Conservation (phyloP, 2,888 invertebrate species). For the Clepsis dumicolana region DNA sequence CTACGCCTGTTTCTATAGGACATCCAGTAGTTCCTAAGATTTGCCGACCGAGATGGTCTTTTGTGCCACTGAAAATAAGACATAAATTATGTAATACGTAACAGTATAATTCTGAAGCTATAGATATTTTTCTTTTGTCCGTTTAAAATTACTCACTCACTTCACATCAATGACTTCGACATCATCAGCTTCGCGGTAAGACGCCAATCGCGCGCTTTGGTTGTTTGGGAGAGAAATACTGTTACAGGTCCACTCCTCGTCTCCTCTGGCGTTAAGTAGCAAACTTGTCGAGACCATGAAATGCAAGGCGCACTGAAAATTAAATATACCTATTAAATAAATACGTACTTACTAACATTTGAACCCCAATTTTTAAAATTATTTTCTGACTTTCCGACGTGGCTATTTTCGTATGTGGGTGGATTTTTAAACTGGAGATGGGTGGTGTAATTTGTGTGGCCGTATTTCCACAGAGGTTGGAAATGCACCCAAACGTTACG, state of each 20-base stretch:
- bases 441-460: too few relatives aligned
- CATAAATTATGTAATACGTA: background rate
- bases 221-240: slow-evolving; percentile 36
- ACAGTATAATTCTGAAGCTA: background rate
- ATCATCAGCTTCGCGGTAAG: slow-evolving; percentile 44
- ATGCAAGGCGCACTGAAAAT: slow-evolving; percentile 87
- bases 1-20: slow-evolving; percentile 88
- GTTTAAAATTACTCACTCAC: slow-evolving; percentile 45
- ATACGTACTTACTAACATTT: too few relatives aligned
- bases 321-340: too few relatives aligned
- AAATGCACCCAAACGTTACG: too few relatives aligned
- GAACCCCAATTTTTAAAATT: too few relatives aligned
- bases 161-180: slow-evolving; percentile 48
- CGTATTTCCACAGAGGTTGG: too few relatives aligned
- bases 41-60: slow-evolving; percentile 45
- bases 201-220: slow-evolving; percentile 35
- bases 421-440: too few relatives aligned
- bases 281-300: slow-evolving; percentile 88
- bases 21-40: slow-evolving; percentile 77
- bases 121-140: background rate
- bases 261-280: slow-evolving; percentile 81
- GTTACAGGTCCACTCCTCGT: slow-evolving; percentile 71
- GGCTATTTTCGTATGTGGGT: too few relatives aligned
- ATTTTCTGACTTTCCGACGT: too few relatives aligned
- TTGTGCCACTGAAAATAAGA: slow-evolving; percentile 42